Percentiles rank a stretch among this genome's conserved stretches.
These are phyloP conservation scores for Petrosia ficiformis DNA, from an alignment of 37 sponge, comb jelly and placozoan species.

Conservation along the genomic window DNA sequence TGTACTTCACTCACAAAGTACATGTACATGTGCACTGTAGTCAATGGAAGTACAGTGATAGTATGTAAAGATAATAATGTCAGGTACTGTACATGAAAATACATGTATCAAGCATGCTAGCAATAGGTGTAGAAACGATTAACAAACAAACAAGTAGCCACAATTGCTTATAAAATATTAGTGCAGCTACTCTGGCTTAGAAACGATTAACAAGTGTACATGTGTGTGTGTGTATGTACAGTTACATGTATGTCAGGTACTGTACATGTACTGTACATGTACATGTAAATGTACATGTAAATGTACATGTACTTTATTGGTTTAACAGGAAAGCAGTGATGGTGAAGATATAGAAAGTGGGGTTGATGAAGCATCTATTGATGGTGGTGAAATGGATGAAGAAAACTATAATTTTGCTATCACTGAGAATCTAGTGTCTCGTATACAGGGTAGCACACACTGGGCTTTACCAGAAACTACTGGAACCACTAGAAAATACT, in stretches of 20 bases:
- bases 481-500: slow-evolving; percentile 1
- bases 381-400: slow-evolving; percentile 17
- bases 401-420: slow-evolving; percentile 16
- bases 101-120: too few species aligned
- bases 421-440: neutral
- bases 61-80: too few species aligned
- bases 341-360: slow-evolving; percentile 48
- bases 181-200: too few species aligned
- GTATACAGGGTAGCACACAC: slow-evolving; percentile 22
- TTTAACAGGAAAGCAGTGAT: slow-evolving; percentile 56
- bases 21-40: too few species aligned
- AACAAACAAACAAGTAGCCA: too few species aligned
- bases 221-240: neutral
- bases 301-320: neutral
- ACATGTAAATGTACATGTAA: slow-evolving; percentile 1
- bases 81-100: too few species aligned
- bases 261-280: neutral
- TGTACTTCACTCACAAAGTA: too few species aligned
- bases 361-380: slow-evolving; percentile 46
- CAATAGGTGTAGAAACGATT: too few species aligned
- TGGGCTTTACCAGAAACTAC: slow-evolving; percentile 46
- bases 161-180: too few species aligned
- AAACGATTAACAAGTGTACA: too few species aligned
- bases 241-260: neutral
- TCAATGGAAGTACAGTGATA: too few species aligned